Evolutionary conservation across 2,113 vertebrate genomes (phyloP).

Genomic region (Apodemus sylvaticus): DNA sequence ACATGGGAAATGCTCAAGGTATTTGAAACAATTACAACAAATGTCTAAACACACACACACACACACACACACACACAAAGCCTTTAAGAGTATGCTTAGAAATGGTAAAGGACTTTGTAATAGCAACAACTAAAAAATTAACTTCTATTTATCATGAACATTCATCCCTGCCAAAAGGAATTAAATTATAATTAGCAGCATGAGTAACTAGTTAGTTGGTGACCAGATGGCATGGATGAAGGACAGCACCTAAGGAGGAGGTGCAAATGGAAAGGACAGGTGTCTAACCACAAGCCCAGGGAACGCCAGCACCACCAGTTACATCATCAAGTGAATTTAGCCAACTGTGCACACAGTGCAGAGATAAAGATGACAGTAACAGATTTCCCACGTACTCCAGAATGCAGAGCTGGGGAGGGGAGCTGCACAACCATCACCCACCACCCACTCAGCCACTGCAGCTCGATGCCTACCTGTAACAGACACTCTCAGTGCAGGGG

Average conservation of each 20-base stretch:
- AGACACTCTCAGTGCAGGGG: slow-evolving; percentile 94
- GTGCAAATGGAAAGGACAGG: slow-evolving; percentile 66
- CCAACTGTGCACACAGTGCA: neutral
- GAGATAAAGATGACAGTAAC: neutral
- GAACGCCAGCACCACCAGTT: neutral
- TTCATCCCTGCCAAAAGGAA: slow-evolving; percentile 41
- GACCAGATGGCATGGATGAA: slow-evolving; percentile 64
- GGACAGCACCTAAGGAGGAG: slow-evolving; percentile 52
- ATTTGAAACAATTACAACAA: neutral
- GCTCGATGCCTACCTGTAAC: slow-evolving; percentile 93
- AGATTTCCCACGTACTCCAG: neutral
- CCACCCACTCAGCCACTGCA: accelerated
- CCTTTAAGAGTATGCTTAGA: neutral
- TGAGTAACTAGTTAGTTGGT: slow-evolving; percentile 53
- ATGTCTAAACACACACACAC: neutral
- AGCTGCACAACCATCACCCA: accelerated
- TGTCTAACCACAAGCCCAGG: slow-evolving; percentile 41
- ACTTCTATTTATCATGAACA: slow-evolving; percentile 27
- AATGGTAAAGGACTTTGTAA: neutral
- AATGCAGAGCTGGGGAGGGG: neutral
- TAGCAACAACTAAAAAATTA: slow-evolving; percentile 43
- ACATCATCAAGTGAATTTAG: neutral
- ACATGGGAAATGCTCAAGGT: neutral
- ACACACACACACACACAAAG: too few relatives aligned
- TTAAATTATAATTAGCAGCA: slow-evolving; percentile 55